Conservation (phyloP, 2,888 invertebrate genomes). For the Rhaphigaster nebulosa region DNA sequence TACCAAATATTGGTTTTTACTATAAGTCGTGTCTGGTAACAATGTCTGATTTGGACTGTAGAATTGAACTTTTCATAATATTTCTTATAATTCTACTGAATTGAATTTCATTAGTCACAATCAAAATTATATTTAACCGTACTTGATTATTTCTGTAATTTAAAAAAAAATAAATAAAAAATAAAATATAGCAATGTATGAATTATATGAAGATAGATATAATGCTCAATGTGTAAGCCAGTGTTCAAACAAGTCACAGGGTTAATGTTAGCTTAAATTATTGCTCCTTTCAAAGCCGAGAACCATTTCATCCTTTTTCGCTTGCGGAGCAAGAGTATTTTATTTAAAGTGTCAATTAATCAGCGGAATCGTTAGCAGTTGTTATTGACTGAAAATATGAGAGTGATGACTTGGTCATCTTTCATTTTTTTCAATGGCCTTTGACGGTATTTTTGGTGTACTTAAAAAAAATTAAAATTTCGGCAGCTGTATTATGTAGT, state of each 20-base stretch:
- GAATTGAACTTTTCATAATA: background rate
- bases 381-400: conserved; percentile 45
- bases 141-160: background rate
- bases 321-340: background rate
- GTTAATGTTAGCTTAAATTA: conserved; percentile 53
- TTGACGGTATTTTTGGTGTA: conserved; percentile 9
- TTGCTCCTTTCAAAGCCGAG: background rate
- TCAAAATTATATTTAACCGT: background rate
- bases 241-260: conserved; percentile 57
- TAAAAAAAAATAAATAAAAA: background rate
- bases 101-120: background rate
- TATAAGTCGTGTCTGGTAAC: background rate
- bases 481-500: conserved; percentile 28
- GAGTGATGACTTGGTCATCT: background rate
- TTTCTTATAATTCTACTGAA: background rate
- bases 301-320: background rate
- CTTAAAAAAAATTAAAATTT: conserved; percentile 2
- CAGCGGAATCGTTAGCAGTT: background rate
- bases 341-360: conserved; percentile 55
- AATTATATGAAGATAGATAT: conserved; percentile 13
- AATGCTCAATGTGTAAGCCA: conserved; percentile 53
- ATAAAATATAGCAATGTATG: background rate
- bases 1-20: background rate
- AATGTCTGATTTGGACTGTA: background rate
- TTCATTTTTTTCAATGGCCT: conserved; percentile 31